These are phyloP conservation scores for Sorex maritimensis DNA, from an alignment of 2,797 vertebrate species.

Conservation along the genomic window DNA sequence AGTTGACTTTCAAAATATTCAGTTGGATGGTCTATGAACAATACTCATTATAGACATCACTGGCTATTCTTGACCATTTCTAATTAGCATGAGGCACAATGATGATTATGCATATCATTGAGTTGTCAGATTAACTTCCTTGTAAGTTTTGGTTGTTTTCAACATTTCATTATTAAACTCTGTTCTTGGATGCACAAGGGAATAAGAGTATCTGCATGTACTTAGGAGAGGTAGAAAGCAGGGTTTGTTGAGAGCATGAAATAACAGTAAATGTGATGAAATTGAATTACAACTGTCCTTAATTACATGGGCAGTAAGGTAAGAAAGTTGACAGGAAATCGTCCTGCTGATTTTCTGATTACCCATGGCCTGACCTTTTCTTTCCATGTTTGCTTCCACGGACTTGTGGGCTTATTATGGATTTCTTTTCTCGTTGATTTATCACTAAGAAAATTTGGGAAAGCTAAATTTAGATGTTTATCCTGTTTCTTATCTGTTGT, in stretches of 20 bases:
- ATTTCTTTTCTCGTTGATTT: slow-evolving; percentile 1
- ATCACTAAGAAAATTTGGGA: not conserved
- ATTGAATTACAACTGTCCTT: slow-evolving; percentile 64
- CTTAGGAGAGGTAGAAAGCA: slow-evolving; percentile 45
- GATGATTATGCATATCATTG: not conserved
- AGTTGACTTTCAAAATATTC: not conserved
- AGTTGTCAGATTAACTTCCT: slow-evolving; percentile 62
- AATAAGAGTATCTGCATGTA: slow-evolving; percentile 40
- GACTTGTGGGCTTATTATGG: not conserved
- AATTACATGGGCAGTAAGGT: slow-evolving; percentile 29
- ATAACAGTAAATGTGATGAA: slow-evolving; percentile 54
- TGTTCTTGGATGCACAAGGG: slow-evolving; percentile 49
- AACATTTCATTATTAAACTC: slow-evolving; percentile 67
- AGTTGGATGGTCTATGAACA: not conserved
- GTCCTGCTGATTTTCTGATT: slow-evolving; percentile 58
- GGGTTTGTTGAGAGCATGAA: slow-evolving; percentile 61
- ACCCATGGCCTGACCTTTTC: not conserved
- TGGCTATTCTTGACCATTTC: slow-evolving; percentile 41
- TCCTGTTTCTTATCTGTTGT: not conserved
- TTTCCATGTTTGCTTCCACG: not conserved
- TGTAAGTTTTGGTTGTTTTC: slow-evolving; percentile 50
- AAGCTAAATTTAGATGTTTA: not conserved
- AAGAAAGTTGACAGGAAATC: slow-evolving; percentile 35
- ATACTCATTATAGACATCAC: not conserved
- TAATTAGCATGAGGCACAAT: not conserved